Conservation (phyloP, 2,888 invertebrate genomes). For the Drosophila borborema region DNA sequence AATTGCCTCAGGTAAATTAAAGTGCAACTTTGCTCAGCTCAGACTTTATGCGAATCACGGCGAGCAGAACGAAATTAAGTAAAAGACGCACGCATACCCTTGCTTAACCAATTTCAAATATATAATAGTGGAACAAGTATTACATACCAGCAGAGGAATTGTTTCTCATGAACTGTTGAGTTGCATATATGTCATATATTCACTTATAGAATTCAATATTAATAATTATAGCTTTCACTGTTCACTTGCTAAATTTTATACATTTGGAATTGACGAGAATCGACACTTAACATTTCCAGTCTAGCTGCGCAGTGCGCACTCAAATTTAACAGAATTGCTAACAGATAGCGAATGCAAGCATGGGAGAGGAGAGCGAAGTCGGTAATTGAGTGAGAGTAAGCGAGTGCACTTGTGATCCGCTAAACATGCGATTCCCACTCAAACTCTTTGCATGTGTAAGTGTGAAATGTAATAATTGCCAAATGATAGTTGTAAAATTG, state of each 20-base stretch:
- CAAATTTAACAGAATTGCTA: not conserved
- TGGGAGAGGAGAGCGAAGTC: not conserved
- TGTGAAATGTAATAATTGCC: not conserved
- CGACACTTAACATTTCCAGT: not conserved
- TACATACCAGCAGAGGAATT: not conserved
- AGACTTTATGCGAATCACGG: not conserved
- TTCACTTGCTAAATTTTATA: not conserved
- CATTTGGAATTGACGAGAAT: not conserved
- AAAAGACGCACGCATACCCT: not conserved
- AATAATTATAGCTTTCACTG: not conserved
- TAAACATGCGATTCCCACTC: not conserved
- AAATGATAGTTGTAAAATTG: not conserved
- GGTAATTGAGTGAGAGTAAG: not conserved
- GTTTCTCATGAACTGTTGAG: not conserved
- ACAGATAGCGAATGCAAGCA: not conserved
- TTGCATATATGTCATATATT: not conserved
- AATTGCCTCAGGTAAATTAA: constrained; percentile 52
- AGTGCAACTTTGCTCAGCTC: constrained; percentile 12
- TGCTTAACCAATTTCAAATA: not conserved
- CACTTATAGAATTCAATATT: not conserved
- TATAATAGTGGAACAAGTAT: not conserved
- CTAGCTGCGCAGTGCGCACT: not conserved
- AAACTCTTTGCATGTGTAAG: not conserved
- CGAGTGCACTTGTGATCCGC: not conserved
- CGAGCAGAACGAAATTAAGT: too few species aligned